These are phyloP conservation scores for Pseudomyrmex flavicornis DNA, from an alignment of 1,140 invertebrate species.

Conservation along the genomic window DNA sequence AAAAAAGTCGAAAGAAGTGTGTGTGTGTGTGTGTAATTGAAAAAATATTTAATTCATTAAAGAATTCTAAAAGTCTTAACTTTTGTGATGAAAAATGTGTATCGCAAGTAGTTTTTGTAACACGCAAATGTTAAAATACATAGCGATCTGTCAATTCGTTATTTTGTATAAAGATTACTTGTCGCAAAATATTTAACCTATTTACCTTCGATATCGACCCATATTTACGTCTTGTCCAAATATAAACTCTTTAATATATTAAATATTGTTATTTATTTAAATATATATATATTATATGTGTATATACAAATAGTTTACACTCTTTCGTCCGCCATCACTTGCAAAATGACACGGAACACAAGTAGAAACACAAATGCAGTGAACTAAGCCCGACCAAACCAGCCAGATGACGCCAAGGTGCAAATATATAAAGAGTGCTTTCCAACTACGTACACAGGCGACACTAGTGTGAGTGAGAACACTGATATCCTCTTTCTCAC, in stretches of 20 bases:
- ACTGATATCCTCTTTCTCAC: no score
- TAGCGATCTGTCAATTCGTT: neutral
- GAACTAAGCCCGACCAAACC: no score
- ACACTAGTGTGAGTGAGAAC: no score
- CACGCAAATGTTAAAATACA: neutral
- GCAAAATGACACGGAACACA: no score
- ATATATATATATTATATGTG: no score
- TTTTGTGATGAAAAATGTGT: neutral
- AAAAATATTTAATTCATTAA: neutral
- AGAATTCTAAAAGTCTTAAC: neutral
- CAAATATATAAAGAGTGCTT: no score
- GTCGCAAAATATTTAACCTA: neutral
- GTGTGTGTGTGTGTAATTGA: neutral
- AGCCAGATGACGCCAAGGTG: no score
- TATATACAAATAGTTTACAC: no score
- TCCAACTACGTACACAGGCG: no score
- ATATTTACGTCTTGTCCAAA: slow-evolving; percentile 49
- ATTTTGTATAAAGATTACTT: neutral
- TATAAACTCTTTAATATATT: neutral
- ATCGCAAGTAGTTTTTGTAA: neutral
- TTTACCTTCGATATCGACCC: slow-evolving; percentile 78
- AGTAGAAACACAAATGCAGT: no score
- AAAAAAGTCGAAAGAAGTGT: no score
- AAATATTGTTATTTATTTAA: neutral
- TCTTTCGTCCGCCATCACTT: no score